These are phyloP conservation scores for Pristionchus japonicus DNA, from an alignment of 2,888 invertebrate genomes.

Conservation along the genomic window DNA sequence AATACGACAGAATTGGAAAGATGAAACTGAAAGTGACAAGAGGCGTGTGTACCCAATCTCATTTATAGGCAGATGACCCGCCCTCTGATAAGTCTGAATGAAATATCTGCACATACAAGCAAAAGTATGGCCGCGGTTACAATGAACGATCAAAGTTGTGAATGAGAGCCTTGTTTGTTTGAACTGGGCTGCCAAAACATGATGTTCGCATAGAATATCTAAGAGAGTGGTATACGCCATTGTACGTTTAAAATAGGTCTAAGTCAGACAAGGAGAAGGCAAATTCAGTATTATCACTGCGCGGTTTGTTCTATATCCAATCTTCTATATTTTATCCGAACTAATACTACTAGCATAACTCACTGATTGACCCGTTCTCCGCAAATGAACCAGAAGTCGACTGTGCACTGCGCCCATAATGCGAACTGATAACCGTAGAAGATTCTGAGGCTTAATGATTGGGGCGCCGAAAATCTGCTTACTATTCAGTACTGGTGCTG, in stretches of 20 bases:
- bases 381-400: not conserved
- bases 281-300: too few relatives aligned
- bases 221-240: too few relatives aligned
- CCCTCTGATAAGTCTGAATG: conserved; percentile 29
- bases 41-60: not conserved
- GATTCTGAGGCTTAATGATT: not conserved
- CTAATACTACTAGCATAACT: too few relatives aligned
- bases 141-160: not conserved
- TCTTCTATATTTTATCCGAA: too few relatives aligned
- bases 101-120: not conserved
- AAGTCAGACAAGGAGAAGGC: too few relatives aligned
- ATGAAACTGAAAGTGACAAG: not conserved
- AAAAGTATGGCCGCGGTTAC: not conserved
- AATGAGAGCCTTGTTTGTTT: too few relatives aligned
- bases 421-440: not conserved
- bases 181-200: too few relatives aligned
- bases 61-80: conserved; percentile 40
- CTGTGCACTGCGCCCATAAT: conserved; percentile 19
- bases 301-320: too few relatives aligned
- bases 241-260: too few relatives aligned
- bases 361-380: not conserved
- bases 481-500: conserved; percentile 19
- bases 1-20: not conserved
- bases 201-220: too few relatives aligned
- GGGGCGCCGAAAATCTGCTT: conserved; percentile 8